phyloP scores from a whole-genome alignment of 1,140 invertebrate genomes.

The Scaptomyza montana region DNA sequence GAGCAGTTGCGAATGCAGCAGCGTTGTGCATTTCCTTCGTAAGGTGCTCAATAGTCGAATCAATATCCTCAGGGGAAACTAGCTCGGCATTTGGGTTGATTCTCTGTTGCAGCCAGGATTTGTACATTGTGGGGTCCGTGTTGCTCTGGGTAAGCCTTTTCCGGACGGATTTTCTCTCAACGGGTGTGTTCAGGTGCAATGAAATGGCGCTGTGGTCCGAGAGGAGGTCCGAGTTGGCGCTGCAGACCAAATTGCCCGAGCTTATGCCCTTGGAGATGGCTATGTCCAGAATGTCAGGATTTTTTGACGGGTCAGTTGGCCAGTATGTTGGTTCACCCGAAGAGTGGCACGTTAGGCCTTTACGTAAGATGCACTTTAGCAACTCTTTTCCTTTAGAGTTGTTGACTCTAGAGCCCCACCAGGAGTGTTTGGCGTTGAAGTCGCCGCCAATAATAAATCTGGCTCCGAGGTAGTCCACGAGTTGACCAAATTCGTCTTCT shows the following conservation, averaged over 20 bases:
- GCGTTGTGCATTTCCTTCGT: background rate
- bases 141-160: too few relatives aligned
- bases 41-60: too few relatives aligned
- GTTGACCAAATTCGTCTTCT: too few relatives aligned
- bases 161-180: too few relatives aligned
- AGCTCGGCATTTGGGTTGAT: too few relatives aligned
- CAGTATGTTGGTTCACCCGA: background rate
- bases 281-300: background rate
- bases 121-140: too few relatives aligned
- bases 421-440: too few relatives aligned
- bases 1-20: background rate
- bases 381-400: background rate
- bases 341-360: background rate
- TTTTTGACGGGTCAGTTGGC: background rate
- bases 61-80: too few relatives aligned
- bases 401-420: background rate
- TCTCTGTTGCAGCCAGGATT: too few relatives aligned
- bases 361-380: background rate
- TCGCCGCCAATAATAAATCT: too few relatives aligned
- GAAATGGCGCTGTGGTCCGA: background rate
- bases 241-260: background rate
- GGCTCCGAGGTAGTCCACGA: too few relatives aligned
- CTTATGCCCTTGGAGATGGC: background rate
- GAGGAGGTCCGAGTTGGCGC: background rate
- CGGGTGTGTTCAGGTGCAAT: background rate